These are phyloP conservation scores for Empis livida DNA, from an alignment of 2,888 invertebrate species.

Conservation along the genomic window DNA sequence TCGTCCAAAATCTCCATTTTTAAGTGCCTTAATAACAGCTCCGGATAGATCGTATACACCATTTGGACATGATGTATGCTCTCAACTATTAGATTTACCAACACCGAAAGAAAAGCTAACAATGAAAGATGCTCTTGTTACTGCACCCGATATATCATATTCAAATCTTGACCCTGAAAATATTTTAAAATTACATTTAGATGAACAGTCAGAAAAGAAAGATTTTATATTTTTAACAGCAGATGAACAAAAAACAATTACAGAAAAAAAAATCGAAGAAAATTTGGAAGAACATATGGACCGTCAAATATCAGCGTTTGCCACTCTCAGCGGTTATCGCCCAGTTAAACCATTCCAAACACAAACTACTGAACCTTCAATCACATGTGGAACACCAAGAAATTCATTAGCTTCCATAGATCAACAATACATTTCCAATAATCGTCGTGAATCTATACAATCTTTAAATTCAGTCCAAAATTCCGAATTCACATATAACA, in stretches of 20 bases:
- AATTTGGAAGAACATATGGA: constrained; percentile 6
- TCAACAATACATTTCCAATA: background rate
- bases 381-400: background rate
- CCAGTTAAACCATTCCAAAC: constrained; percentile 12
- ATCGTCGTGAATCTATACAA: background rate
- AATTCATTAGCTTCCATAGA: constrained; percentile 1
- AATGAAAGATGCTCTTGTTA: constrained; percentile 45
- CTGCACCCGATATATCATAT: constrained; percentile 49
- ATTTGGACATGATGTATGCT: constrained; percentile 37
- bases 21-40: constrained; percentile 54
- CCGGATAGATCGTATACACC: constrained; percentile 51
- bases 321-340: constrained; percentile 9
- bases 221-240: background rate
- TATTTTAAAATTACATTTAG: constrained; percentile 14
- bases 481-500: background rate
- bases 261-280: background rate
- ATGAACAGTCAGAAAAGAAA: constrained; percentile 20
- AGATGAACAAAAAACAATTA: background rate
- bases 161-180: constrained; percentile 43
- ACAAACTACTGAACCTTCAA: background rate
- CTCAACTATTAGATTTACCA: constrained; percentile 32
- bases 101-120: constrained; percentile 39
- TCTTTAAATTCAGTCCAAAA: too few relatives aligned
- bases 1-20: constrained; percentile 46
- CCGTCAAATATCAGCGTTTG: constrained; percentile 12